Evolutionary conservation across 2,113 vertebrate species (phyloP).

Genomic region (Caretta caretta): DNA sequence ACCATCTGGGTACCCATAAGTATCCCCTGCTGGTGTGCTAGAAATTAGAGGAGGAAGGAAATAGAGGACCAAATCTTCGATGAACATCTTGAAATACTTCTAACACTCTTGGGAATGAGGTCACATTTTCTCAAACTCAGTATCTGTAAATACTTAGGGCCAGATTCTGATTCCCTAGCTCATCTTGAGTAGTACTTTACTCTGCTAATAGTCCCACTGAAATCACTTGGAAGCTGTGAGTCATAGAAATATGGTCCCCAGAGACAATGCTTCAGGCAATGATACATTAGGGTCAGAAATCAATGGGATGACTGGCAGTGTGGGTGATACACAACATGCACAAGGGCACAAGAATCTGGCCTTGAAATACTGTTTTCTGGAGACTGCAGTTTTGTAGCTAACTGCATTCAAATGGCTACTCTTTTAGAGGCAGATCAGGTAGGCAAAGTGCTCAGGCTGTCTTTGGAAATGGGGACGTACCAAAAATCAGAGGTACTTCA

Average conservation of each 20-base stretch:
- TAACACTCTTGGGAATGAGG: conserved; percentile 12
- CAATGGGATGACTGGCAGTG: not conserved
- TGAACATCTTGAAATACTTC: not conserved
- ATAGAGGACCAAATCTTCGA: not conserved
- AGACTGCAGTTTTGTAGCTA: not conserved
- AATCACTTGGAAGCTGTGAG: not conserved
- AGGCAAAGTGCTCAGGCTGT: not conserved
- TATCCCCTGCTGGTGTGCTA: rapidly evolving
- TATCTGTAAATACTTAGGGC: not conserved
- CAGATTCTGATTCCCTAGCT: conserved; percentile 3
- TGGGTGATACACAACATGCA: not conserved
- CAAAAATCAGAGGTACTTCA: rapidly evolving
- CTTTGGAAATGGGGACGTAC: not conserved
- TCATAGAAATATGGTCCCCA: not conserved
- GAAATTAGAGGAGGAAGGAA: not conserved
- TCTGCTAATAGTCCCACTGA: not conserved
- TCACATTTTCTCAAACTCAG: not conserved
- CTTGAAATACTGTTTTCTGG: not conserved
- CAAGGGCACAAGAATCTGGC: not conserved
- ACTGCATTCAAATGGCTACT: not conserved
- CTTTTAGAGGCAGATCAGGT: not conserved
- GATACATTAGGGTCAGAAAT: not conserved
- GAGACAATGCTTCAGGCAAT: not conserved
- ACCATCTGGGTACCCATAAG: not conserved
- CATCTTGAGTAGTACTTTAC: not conserved